Evolutionary conservation across 2,113 vertebrate genomes (phyloP).

Genomic region (Atlantisia rogersi): DNA sequence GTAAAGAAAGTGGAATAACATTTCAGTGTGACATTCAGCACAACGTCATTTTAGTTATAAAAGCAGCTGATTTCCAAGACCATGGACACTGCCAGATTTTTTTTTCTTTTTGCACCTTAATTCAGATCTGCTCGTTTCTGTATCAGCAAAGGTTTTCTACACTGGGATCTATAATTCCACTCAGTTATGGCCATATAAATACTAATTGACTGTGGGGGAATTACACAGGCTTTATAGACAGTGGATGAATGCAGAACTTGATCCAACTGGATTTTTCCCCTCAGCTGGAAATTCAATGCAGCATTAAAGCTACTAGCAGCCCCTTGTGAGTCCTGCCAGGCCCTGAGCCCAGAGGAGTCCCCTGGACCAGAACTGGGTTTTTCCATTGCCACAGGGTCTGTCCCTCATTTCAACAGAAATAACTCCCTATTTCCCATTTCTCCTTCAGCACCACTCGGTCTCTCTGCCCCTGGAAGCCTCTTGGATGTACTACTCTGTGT

Average conservation of each 20-base stretch:
- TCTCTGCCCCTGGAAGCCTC: not conserved
- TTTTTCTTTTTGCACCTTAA: not conserved
- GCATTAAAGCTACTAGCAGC: not conserved
- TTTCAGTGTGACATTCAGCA: not conserved
- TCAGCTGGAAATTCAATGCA: not conserved
- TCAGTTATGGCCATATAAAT: constrained; percentile 5
- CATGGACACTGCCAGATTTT: not conserved
- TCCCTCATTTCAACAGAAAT: not conserved
- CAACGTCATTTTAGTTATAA: constrained; percentile 37
- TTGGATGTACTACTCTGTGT: not conserved
- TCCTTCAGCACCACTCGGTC: not conserved
- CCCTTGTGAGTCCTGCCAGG: not conserved
- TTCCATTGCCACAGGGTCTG: rapidly evolving
- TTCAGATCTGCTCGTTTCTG: not conserved
- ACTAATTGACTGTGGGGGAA: not conserved
- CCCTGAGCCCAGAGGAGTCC: not conserved
- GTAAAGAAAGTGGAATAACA: not conserved
- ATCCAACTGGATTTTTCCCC: not conserved
- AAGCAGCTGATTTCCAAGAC: not conserved
- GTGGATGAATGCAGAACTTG: not conserved
- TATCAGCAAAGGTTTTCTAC: constrained; percentile 2
- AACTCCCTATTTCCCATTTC: not conserved
- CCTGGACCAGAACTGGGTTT: not conserved
- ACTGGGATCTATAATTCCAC: constrained; percentile 4
- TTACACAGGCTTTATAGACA: not conserved